phyloP scores from a whole-genome alignment of 2,113 vertebrate species.

The Nicator chloris region DNA sequence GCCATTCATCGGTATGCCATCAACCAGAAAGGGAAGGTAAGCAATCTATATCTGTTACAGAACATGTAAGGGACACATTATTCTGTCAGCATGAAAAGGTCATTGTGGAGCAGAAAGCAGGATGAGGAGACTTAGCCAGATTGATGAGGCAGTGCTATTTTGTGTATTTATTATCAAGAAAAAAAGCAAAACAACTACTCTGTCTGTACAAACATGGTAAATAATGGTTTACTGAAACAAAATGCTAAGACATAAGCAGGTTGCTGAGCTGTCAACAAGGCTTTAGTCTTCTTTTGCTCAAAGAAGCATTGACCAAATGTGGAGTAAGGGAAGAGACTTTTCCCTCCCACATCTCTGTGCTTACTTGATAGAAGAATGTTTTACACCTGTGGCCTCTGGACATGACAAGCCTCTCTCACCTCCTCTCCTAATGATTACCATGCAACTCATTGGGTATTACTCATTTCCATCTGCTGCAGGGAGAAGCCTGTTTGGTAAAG shows the following conservation, averaged over 20 bases:
- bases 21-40: slow-evolving; percentile 44
- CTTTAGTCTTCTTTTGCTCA: background rate
- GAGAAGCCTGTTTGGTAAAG: background rate
- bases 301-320: background rate
- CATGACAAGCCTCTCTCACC: background rate
- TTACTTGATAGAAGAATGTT: background rate
- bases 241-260: background rate
- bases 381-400: background rate
- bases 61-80: slow-evolving; percentile 60
- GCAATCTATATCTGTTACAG: slow-evolving; percentile 71
- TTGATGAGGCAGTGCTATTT: slow-evolving; percentile 59
- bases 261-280: background rate
- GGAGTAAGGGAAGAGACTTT: background rate
- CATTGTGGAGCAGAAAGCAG: slow-evolving; percentile 41
- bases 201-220: background rate
- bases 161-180: slow-evolving; percentile 41
- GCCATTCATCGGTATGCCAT: slow-evolving; percentile 72
- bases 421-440: background rate
- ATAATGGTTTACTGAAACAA: background rate
- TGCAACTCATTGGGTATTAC: background rate
- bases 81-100: slow-evolving; percentile 71
- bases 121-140: slow-evolving; percentile 48
- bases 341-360: background rate
- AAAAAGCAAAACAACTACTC: background rate
- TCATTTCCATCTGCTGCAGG: background rate